Evolutionary conservation across 2,888 invertebrate genomes (phyloP).

Genomic region (Atethmia centrago): DNA sequence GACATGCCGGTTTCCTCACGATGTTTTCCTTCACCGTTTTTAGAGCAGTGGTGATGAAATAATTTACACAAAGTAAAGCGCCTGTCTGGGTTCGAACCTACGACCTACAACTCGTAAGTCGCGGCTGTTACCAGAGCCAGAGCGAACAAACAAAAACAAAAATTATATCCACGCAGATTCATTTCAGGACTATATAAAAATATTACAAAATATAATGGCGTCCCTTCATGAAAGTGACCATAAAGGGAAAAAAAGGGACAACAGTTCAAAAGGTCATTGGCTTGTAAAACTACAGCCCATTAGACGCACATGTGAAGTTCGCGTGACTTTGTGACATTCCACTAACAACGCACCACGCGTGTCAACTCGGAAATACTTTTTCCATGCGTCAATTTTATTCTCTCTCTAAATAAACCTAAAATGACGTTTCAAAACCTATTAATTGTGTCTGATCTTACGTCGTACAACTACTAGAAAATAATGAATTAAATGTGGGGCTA

Average conservation of each 20-base stretch:
- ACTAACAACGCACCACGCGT: conserved; percentile 8
- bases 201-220: not conserved
- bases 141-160: not conserved
- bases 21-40: too few relatives aligned
- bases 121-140: too few relatives aligned
- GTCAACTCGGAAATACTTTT: conserved; percentile 17
- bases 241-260: not conserved
- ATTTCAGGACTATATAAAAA: not conserved
- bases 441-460: too few relatives aligned
- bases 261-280: conserved; percentile 39
- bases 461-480: too few relatives aligned
- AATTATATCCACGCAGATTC: not conserved
- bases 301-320: conserved; percentile 16
- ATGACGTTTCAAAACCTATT: not conserved
- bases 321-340: conserved; percentile 40
- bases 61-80: too few relatives aligned
- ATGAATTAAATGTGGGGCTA: not conserved
- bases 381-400: conserved; percentile 22
- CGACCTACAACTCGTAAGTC: too few relatives aligned
- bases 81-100: too few relatives aligned
- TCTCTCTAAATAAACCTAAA: not conserved
- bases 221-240: not conserved
- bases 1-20: too few relatives aligned
- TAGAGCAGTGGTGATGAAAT: too few relatives aligned
- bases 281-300: conserved; percentile 13